Conservation (phyloP, 2,113 vertebrate species). For the Ictidomys tridecemlineatus region DNA sequence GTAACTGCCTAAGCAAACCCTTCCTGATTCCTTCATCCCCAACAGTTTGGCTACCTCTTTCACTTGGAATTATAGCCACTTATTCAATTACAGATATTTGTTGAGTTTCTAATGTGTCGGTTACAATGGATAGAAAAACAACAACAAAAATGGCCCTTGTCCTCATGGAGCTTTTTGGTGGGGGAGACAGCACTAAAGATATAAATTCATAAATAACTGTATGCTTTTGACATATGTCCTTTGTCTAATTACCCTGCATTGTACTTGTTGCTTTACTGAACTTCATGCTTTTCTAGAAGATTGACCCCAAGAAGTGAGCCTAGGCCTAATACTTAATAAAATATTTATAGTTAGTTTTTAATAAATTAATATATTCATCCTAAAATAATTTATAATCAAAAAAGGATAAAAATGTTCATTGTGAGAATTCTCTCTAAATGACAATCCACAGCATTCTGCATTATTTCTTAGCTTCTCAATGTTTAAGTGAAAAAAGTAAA, state of each 20-base stretch:
- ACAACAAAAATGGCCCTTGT: background rate
- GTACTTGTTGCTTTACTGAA: background rate
- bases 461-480: background rate
- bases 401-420: background rate
- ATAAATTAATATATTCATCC: background rate
- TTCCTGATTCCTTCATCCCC: background rate
- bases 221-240: background rate
- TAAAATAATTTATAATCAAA: background rate
- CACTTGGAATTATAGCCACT: background rate
- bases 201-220: background rate
- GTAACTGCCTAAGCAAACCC: background rate
- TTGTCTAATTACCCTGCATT: background rate
- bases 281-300: background rate
- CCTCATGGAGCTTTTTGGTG: background rate
- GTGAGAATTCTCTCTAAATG: background rate
- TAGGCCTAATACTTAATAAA: background rate
- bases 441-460: background rate
- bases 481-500: slow-evolving; percentile 16
- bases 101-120: background rate
- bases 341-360: background rate
- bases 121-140: background rate
- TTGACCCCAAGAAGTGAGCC: background rate
- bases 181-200: background rate
- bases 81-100: slow-evolving; percentile 1
- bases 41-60: background rate